phyloP scores from a whole-genome alignment of 2,113 vertebrate species.

The Poeciliopsis occidentalis region DNA sequence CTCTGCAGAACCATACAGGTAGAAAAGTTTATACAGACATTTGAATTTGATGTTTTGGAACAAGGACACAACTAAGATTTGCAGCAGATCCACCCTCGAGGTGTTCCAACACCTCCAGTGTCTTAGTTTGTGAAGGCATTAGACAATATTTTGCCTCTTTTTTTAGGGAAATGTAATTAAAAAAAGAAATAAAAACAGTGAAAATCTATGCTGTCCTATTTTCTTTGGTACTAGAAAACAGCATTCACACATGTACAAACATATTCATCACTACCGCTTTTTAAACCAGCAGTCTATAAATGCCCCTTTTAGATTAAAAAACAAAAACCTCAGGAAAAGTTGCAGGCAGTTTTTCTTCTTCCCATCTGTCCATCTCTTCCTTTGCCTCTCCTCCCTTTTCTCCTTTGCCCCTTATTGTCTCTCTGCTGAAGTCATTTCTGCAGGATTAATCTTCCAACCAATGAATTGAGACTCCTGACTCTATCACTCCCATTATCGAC shows the following conservation, averaged over 20 bases:
- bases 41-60: background rate
- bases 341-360: constrained; percentile 31
- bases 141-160: no score
- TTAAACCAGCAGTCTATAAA: constrained; percentile 10
- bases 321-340: constrained; percentile 18
- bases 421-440: constrained; percentile 49
- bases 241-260: background rate
- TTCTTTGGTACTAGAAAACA: background rate
- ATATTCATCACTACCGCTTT: constrained; percentile 7
- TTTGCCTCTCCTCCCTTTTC: background rate
- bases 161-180: no score
- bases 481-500: constrained; percentile 72
- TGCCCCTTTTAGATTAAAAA: constrained; percentile 15
- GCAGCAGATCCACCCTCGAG: no score
- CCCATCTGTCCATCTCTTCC: constrained; percentile 29
- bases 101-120: no score
- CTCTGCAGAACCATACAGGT: background rate
- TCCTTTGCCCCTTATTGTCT: constrained; percentile 56
- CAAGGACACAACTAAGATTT: no score
- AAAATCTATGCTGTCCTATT: background rate
- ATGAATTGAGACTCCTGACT: constrained; percentile 73
- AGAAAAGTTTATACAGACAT: background rate
- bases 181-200: background rate
- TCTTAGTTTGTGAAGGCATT: no score
- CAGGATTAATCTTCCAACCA: constrained; percentile 74